Conservation (phyloP, 2,113 vertebrate genomes). For the Lutjanus erythropterus region DNA sequence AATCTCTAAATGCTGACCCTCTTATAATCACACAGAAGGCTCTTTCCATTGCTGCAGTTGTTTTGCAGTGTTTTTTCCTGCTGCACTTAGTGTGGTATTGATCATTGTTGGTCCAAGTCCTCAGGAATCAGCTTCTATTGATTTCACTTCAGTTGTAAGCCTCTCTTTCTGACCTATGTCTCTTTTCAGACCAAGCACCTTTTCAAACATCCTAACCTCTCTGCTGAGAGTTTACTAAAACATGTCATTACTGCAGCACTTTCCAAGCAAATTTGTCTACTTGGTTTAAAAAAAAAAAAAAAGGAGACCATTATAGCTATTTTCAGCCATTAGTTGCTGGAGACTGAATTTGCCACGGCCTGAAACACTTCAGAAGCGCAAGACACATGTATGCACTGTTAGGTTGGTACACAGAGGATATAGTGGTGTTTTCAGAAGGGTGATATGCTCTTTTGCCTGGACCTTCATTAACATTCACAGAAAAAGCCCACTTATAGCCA, state of each 20-base stretch:
- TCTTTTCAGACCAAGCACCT: conserved; percentile 57
- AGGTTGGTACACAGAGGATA: conserved; percentile 2
- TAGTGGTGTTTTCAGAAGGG: conserved; percentile 25
- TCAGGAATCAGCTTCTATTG: conserved; percentile 78
- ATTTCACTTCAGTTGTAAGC: conserved; percentile 77
- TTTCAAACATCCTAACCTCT: conserved; percentile 49
- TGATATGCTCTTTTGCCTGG: conserved; percentile 17
- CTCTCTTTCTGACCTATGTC: conserved; percentile 70
- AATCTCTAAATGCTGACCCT: conserved; percentile 21
- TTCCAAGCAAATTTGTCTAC: conserved; percentile 15
- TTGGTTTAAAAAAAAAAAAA: not conserved
- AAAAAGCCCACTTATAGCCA: conserved; percentile 36
- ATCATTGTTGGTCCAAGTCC: conserved; percentile 77
- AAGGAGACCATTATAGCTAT: not conserved
- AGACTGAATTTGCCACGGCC: not conserved
- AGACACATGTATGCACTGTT: not conserved
- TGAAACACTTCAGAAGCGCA: not conserved
- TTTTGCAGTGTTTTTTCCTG: conserved; percentile 45
- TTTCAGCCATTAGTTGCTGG: conserved; percentile 12
- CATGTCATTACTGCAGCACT: conserved; percentile 29
- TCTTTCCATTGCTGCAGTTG: conserved; percentile 37
- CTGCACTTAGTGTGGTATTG: conserved; percentile 77
- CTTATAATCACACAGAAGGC: conserved; percentile 52
- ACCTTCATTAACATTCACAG: conserved; percentile 42
- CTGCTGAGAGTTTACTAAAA: conserved; percentile 46